Evolutionary conservation across 2,888 invertebrate genomes (phyloP).

Genomic region (Drosophila helvetica): DNA sequence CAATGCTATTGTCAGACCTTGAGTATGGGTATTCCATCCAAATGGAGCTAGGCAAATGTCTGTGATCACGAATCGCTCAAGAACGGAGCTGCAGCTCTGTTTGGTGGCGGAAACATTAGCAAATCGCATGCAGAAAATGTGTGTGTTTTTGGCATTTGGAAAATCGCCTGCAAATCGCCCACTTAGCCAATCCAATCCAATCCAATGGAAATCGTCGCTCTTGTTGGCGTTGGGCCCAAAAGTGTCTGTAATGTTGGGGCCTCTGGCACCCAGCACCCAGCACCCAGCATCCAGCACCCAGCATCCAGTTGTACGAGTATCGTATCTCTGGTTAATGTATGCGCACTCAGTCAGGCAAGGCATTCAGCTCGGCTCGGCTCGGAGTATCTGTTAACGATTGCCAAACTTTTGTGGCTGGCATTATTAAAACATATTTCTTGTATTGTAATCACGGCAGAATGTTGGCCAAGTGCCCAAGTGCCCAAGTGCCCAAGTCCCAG

Average conservation of each 20-base stretch:
- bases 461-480: slow-evolving; percentile 51
- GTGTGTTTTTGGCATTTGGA: slow-evolving; percentile 29
- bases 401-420: slow-evolving; percentile 57
- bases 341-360: slow-evolving; percentile 12
- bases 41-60: slow-evolving; percentile 21
- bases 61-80: slow-evolving; percentile 36
- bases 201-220: slow-evolving; percentile 51
- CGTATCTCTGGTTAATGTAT: slow-evolving; percentile 33
- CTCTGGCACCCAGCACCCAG: not conserved
- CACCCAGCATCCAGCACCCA: not conserved
- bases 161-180: slow-evolving; percentile 52
- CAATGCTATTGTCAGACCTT: slow-evolving; percentile 7
- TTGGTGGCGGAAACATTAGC: slow-evolving; percentile 24
- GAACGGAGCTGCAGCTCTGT: slow-evolving; percentile 29
- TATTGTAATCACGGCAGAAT: slow-evolving; percentile 62
- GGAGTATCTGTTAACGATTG: slow-evolving; percentile 67
- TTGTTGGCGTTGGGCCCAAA: slow-evolving; percentile 36
- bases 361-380: not conserved
- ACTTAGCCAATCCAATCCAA: slow-evolving; percentile 60
- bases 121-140: slow-evolving; percentile 30
- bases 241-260: slow-evolving; percentile 5
- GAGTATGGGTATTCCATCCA: slow-evolving; percentile 30
- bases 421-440: slow-evolving; percentile 61
- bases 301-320: slow-evolving; percentile 37
- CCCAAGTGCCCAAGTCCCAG: not conserved